Percentiles rank a stretch among this genome's conserved stretches.
These are phyloP conservation scores for Schizotus pectinicornis DNA, from an alignment of 2,888 invertebrate species.

Conservation along the genomic window DNA sequence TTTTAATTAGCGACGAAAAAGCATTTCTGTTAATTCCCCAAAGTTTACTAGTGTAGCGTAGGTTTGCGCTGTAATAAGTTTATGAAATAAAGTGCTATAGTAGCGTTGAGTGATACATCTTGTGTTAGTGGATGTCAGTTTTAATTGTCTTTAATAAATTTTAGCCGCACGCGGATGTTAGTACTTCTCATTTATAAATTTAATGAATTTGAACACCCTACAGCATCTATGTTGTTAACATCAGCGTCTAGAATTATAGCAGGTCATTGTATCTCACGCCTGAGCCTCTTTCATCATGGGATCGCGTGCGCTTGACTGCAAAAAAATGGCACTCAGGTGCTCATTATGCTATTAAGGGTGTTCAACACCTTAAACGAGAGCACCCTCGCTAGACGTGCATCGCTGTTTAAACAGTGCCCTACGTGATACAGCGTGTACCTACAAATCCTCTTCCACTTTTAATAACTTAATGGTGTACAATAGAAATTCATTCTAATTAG, in stretches of 20 bases:
- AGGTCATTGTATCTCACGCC: background rate
- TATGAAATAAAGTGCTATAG: conserved; percentile 38
- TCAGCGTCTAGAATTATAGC: conserved; percentile 5
- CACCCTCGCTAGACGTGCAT: no score
- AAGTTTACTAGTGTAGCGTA: conserved; percentile 13
- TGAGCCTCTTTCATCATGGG: background rate
- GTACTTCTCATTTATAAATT: conserved; percentile 37
- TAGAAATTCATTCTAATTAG: no score
- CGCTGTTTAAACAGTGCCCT: no score
- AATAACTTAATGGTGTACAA: no score
- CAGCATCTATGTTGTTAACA: conserved; percentile 19
- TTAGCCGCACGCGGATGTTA: conserved; percentile 36
- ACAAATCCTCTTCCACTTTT: no score
- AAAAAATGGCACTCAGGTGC: no score
- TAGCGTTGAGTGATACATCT: conserved; percentile 40
- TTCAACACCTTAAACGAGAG: no score
- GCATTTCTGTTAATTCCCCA: conserved; percentile 21
- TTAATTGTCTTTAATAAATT: conserved; percentile 44
- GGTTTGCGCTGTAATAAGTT: conserved; percentile 28
- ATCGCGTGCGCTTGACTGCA: background rate
- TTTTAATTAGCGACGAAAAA: conserved; percentile 25
- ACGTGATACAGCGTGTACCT: no score
- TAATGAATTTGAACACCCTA: conserved; percentile 35
- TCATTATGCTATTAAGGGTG: no score
- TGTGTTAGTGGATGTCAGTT: conserved; percentile 39